A percentile compares a stretch with the other conserved stretches of the same genome.
Conservation (phyloP, 2,113 vertebrate genomes). For the Catharus bicknelli region DNA sequence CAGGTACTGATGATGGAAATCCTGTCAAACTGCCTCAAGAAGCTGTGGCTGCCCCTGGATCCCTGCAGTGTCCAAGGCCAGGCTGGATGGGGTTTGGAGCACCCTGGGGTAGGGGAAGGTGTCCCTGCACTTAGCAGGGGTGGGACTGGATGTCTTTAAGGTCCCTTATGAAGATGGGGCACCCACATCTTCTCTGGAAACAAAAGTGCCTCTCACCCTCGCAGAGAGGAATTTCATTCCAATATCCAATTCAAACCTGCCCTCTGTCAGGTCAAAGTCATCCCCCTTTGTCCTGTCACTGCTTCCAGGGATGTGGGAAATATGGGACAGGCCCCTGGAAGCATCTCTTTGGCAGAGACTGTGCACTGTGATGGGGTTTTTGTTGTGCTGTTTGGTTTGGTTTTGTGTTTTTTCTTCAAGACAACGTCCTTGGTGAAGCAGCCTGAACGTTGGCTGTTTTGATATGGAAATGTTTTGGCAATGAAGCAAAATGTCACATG, state of each 20-base stretch:
- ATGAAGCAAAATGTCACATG: neutral
- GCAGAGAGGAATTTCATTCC: neutral
- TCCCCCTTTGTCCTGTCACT: neutral
- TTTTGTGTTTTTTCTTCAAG: neutral
- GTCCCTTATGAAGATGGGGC: neutral
- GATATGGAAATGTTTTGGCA: constrained; percentile 42
- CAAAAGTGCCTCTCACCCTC: neutral
- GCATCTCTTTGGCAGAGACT: neutral
- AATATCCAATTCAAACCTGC: neutral
- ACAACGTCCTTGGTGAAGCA: neutral
- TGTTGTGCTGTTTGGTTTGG: neutral
- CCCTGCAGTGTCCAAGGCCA: neutral
- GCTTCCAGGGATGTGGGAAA: neutral
- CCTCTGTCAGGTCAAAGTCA: neutral
- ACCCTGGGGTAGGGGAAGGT: rapidly evolving
- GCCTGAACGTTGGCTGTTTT: constrained; percentile 29
- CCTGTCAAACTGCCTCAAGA: neutral
- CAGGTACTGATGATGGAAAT: neutral
- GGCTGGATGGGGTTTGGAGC: rapidly evolving
- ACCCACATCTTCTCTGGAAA: neutral
- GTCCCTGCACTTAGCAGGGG: neutral
- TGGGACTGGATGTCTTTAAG: neutral
- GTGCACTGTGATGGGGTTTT: neutral
- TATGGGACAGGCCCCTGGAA: neutral
- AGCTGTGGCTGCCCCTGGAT: neutral